Evolutionary conservation across 2,888 invertebrate genomes (phyloP).

Genomic region (Ceramica pisi): DNA sequence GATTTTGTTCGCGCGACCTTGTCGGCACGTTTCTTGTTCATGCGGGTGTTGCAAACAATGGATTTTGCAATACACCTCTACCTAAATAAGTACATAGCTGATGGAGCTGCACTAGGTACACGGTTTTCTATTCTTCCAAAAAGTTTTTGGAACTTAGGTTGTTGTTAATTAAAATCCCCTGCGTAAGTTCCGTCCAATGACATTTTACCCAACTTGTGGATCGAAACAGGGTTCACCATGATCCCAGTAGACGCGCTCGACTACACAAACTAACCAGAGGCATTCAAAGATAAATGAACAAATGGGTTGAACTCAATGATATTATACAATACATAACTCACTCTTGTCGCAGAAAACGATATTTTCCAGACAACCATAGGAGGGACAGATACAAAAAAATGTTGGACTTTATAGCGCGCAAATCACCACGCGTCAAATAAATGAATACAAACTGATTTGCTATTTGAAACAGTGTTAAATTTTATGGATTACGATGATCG

Average conservation of each 20-base stretch:
- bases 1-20: slow-evolving; percentile 48
- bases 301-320: not conserved
- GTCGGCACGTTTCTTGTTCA: slow-evolving; percentile 45
- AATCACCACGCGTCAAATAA: slow-evolving; percentile 18
- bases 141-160: too few relatives aligned
- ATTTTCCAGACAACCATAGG: not conserved
- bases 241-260: too few relatives aligned
- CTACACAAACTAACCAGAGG: too few relatives aligned
- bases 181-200: too few relatives aligned
- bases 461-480: slow-evolving; percentile 22
- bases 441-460: not conserved
- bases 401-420: not conserved
- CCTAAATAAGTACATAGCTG: not conserved
- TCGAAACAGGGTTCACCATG: too few relatives aligned
- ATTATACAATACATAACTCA: not conserved
- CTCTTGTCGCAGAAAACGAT: not conserved
- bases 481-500: slow-evolving; percentile 31
- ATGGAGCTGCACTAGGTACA: slow-evolving; percentile 1
- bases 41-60: slow-evolving; percentile 47
- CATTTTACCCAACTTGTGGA: too few relatives aligned
- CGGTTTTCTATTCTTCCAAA: too few relatives aligned
- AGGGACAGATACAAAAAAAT: not conserved
- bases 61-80: slow-evolving; percentile 24
- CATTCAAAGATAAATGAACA: not conserved
- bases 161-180: too few relatives aligned